Evolutionary conservation across 2,888 invertebrate species (phyloP), one percentile per base, ranked within the genome.

Genomic region (Ophioninae sp.): DNA sequence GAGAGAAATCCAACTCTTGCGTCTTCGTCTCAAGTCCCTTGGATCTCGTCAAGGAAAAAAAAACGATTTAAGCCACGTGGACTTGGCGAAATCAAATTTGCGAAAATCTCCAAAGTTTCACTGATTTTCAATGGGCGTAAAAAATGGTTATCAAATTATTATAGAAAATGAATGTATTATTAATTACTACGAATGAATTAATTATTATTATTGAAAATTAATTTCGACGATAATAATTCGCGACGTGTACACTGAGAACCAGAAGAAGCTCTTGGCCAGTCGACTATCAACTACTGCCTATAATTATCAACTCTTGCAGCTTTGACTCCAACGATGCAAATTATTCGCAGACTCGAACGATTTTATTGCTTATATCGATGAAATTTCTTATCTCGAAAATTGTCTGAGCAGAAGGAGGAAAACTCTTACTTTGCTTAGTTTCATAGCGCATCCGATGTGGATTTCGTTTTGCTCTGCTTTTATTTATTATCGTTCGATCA

Each of bases 291-390:
- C 76, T 77, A 72, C 23, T 23, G 41, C 58, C 58, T 2, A 30
- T 9, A 73, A n/a, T 81, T 23, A 58, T 63, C 20, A 68, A 63
- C 69, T 56, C 37, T 65, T 67, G 30, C 58, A 39, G 67, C 41
- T 65, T 71, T 65, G 20, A 79, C 73, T 73, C 51, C 56, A n/a
- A 56, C 20, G 30, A 23, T 30, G 59, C 17, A 79, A 59, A 59
- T 13, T 51, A 56, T 65, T 58, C 39, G 2, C 30, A 75, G 41
- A 61, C 23, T 75, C 59, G 20, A 17, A 30, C n/a, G 9, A 76
- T 44, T 79, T 79, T 67, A 61, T 73, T 81, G 74, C 81, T 78
- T 73, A 44, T 67, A 73, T 59, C 56, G 73, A 56, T 41, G 41
- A 74, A 75, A 59, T 74, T 59, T 20, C 81, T 81, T 75, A 81